Conservation (phyloP, 2,888 invertebrate genomes). For the Eupithecia exiguata region DNA sequence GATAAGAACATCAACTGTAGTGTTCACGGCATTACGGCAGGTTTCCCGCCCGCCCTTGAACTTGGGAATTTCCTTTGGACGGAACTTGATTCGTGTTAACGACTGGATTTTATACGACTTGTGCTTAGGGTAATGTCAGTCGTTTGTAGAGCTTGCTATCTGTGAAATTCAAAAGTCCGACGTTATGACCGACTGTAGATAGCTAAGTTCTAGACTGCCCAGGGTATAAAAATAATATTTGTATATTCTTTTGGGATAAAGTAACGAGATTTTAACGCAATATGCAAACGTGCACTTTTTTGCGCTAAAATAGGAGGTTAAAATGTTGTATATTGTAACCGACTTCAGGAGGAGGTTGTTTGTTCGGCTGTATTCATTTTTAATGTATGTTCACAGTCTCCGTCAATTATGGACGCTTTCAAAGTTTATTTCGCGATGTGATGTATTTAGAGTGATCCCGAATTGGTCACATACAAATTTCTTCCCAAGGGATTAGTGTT, state of each 20-base stretch:
- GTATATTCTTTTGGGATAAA: too few species aligned
- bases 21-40: slow-evolving; percentile 32
- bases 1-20: slow-evolving; percentile 39
- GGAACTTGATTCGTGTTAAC: slow-evolving; percentile 12
- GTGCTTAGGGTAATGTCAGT: neutral
- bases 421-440: too few species aligned
- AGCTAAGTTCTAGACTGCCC: neutral
- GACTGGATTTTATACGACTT: slow-evolving; percentile 10
- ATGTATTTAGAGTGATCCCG: too few species aligned
- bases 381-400: too few species aligned
- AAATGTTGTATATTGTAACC: neutral
- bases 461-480: too few species aligned
- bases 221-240: neutral
- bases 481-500: too few species aligned
- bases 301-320: too few species aligned
- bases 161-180: neutral
- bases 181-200: neutral
- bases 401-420: too few species aligned
- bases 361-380: too few species aligned
- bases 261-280: too few species aligned
- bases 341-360: too few species aligned
- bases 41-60: slow-evolving; percentile 28
- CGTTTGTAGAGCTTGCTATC: neutral
- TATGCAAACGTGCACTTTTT: too few species aligned
- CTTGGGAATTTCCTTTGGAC: slow-evolving; percentile 18